These are phyloP conservation scores for Garra rufa DNA, from an alignment of 2,113 vertebrate species.

Conservation along the genomic window DNA sequence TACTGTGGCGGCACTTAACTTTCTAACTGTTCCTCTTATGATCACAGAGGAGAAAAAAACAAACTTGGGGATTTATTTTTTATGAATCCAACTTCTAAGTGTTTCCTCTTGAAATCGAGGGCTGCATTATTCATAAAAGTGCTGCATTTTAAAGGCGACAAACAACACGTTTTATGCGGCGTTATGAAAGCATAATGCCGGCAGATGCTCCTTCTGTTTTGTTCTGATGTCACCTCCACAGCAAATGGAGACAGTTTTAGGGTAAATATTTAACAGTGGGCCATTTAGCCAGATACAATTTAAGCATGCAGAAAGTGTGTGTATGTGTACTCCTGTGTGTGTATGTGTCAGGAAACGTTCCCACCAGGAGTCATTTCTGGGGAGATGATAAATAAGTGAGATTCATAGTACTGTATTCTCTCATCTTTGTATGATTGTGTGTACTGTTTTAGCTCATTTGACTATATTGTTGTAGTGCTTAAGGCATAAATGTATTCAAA, in stretches of 20 bases:
- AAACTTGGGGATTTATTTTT: conserved; percentile 49
- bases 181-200: conserved; percentile 50
- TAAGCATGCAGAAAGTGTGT: conserved; percentile 16
- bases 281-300: conserved; percentile 53
- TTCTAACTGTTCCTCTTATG: conserved; percentile 41
- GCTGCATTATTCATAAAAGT: conserved; percentile 46
- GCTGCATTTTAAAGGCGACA: conserved; percentile 52
- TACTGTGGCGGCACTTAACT: conserved; percentile 3
- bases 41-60: conserved; percentile 38
- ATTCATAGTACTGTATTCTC: not conserved
- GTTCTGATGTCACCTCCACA: conserved; percentile 44
- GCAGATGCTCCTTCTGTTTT: conserved; percentile 47
- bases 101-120: conserved; percentile 32
- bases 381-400: conserved; percentile 41
- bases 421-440: not conserved
- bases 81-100: conserved; percentile 48
- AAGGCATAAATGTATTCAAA: conserved; percentile 28
- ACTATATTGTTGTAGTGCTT: conserved; percentile 16
- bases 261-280: conserved; percentile 59
- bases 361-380: conserved; percentile 25
- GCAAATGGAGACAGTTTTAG: conserved; percentile 46
- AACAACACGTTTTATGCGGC: conserved; percentile 50
- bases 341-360: conserved; percentile 20
- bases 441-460: conserved; percentile 34
- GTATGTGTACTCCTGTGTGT: conserved; percentile 24